Evolutionary conservation across 2,888 invertebrate species (phyloP).

Genomic region (Chelonus formosanus): DNA sequence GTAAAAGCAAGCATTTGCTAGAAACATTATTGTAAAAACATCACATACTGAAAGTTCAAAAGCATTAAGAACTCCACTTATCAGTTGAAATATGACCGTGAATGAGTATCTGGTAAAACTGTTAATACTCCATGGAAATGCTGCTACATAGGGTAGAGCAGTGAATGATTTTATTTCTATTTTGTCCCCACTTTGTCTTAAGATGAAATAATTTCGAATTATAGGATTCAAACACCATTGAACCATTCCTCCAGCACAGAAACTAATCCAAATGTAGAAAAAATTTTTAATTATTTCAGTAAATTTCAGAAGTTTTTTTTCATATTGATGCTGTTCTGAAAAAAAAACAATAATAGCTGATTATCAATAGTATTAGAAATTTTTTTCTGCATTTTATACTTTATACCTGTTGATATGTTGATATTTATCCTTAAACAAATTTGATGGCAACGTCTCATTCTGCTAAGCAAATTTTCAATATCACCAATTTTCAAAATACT

Average conservation of each 20-base stretch:
- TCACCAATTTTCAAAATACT: slow-evolving; percentile 38
- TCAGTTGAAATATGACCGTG: slow-evolving; percentile 43
- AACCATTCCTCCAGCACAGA: slow-evolving; percentile 41
- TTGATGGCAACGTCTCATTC: slow-evolving; percentile 43
- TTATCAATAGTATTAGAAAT: no score
- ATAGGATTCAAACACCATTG: slow-evolving; percentile 49
- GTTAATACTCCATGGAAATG: slow-evolving; percentile 45
- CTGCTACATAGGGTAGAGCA: slow-evolving; percentile 43
- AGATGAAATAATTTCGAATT: slow-evolving; percentile 32
- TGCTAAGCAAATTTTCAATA: slow-evolving; percentile 36
- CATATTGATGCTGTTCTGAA: slow-evolving; percentile 19
- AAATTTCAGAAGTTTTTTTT: not conserved
- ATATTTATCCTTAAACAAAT: slow-evolving; percentile 39
- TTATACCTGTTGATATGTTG: slow-evolving; percentile 36
- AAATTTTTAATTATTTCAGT: not conserved
- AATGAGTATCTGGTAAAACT: slow-evolving; percentile 37
- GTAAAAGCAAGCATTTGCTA: slow-evolving; percentile 43
- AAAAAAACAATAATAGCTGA: not conserved
- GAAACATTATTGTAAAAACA: slow-evolving; percentile 42
- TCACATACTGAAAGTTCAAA: slow-evolving; percentile 46
- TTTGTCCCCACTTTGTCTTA: slow-evolving; percentile 10
- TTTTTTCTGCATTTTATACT: not conserved
- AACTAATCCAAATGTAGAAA: slow-evolving; percentile 37
- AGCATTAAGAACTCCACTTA: slow-evolving; percentile 42
- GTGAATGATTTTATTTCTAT: slow-evolving; percentile 18